phyloP scores from a whole-genome alignment of 2,888 invertebrate genomes.

The Pseudoips prasinana region DNA sequence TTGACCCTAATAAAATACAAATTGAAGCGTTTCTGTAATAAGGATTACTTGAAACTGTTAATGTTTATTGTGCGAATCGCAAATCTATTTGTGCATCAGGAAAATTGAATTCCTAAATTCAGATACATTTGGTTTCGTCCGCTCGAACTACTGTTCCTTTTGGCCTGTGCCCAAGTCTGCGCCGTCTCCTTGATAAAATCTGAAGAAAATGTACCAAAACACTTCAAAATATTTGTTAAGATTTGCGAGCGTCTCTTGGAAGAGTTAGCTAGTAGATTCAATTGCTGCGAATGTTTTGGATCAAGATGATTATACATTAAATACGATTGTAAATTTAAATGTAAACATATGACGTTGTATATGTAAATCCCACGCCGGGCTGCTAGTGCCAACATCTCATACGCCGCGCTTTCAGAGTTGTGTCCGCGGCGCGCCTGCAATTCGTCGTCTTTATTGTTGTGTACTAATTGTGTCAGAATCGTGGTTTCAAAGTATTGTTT shows the following conservation, averaged over 20 bases:
- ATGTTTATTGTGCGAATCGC: slow-evolving; percentile 22
- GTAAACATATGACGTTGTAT: slow-evolving; percentile 50
- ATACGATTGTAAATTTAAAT: slow-evolving; percentile 35
- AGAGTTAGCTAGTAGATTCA: slow-evolving; percentile 22
- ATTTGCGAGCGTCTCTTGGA: slow-evolving; percentile 21
- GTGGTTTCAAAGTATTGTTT: no score
- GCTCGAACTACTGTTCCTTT: slow-evolving; percentile 44
- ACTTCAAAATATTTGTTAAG: slow-evolving; percentile 42
- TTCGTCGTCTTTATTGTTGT: slow-evolving; percentile 45
- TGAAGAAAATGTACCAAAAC: slow-evolving; percentile 40
- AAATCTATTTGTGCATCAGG: slow-evolving; percentile 34
- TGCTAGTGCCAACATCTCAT: slow-evolving; percentile 65
- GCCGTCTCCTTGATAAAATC: slow-evolving; percentile 51
- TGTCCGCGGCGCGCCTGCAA: slow-evolving; percentile 38
- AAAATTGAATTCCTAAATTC: slow-evolving; percentile 32
- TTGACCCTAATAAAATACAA: slow-evolving; percentile 13
- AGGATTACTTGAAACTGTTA: slow-evolving; percentile 8
- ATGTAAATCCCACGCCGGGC: slow-evolving; percentile 50
- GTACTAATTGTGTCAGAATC: slow-evolving; percentile 27
- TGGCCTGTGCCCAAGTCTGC: slow-evolving; percentile 61
- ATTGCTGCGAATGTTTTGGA: slow-evolving; percentile 39
- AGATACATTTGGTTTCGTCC: slow-evolving; percentile 30
- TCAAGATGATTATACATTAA: slow-evolving; percentile 31
- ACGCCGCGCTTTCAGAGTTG: slow-evolving; percentile 54
- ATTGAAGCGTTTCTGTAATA: slow-evolving; percentile 16